Evolutionary conservation across 2,888 invertebrate genomes (phyloP).

Genomic region (Thymelicus acteon): DNA sequence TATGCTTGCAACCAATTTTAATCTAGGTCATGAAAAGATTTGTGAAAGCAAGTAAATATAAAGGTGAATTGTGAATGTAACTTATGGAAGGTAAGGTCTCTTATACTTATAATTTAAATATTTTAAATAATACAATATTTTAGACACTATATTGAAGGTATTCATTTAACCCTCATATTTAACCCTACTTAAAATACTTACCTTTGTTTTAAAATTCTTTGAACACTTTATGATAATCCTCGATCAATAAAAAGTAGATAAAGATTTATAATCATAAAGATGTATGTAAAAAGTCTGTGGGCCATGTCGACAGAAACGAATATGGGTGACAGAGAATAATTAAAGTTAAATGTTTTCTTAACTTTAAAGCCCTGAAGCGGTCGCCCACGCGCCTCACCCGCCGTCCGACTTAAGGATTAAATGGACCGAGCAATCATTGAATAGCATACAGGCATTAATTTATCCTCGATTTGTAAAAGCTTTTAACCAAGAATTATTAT

Average conservation of each 20-base stretch:
- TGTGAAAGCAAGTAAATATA: no score
- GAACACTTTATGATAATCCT: no score
- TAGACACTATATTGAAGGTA: no score
- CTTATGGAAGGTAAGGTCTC: no score
- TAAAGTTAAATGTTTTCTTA: slow-evolving; percentile 38
- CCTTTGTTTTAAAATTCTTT: no score
- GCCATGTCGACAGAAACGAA: slow-evolving; percentile 21
- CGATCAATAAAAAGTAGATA: not conserved
- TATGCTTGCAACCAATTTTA: no score
- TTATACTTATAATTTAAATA: no score
- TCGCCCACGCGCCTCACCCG: slow-evolving; percentile 22
- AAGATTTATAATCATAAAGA: slow-evolving; percentile 5
- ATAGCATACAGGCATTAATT: slow-evolving; percentile 38
- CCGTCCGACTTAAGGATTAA: slow-evolving; percentile 31
- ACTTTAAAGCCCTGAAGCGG: slow-evolving; percentile 33
- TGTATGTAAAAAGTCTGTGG: slow-evolving; percentile 8
- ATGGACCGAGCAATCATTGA: slow-evolving; percentile 37
- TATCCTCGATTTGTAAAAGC: slow-evolving; percentile 39
- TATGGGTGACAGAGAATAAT: slow-evolving; percentile 38
- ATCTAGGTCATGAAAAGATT: no score
- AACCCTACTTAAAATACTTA: no score
- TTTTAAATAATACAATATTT: no score
- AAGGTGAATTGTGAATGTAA: no score
- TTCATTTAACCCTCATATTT: no score
- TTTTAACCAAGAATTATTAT: slow-evolving; percentile 39